Evolutionary conservation across 2,888 invertebrate genomes (phyloP).

Genomic region (Ophion obscuratus): DNA sequence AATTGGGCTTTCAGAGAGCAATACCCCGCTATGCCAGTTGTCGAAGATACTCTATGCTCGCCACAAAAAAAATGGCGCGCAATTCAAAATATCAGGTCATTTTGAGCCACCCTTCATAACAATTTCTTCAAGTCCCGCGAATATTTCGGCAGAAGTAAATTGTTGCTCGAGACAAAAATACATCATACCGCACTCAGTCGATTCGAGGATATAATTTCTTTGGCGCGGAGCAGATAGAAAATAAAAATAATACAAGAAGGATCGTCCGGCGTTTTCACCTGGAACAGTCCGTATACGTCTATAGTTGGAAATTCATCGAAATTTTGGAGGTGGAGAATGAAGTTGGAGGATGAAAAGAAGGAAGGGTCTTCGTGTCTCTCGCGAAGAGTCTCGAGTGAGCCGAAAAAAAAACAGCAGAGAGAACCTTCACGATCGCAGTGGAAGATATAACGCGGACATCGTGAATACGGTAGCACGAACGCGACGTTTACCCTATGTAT

Average conservation of each 20-base stretch:
- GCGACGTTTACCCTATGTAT: slow-evolving; percentile 43
- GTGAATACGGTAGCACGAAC: slow-evolving; percentile 79
- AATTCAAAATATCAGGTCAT: too few relatives aligned
- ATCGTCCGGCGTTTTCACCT: not conserved
- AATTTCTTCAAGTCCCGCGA: too few relatives aligned
- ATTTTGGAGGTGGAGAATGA: slow-evolving; percentile 52
- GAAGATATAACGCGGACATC: slow-evolving; percentile 70
- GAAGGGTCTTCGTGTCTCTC: slow-evolving; percentile 39
- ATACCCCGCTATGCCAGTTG: too few relatives aligned
- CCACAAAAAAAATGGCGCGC: too few relatives aligned
- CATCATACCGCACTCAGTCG: not conserved
- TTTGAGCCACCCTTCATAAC: too few relatives aligned
- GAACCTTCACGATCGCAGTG: slow-evolving; percentile 62
- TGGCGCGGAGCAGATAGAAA: not conserved
- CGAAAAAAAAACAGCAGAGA: slow-evolving; percentile 59
- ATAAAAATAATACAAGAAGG: not conserved
- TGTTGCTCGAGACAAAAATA: too few relatives aligned
- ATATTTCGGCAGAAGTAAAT: too few relatives aligned
- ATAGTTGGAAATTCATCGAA: slow-evolving; percentile 39
- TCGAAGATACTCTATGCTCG: too few relatives aligned
- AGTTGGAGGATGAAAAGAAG: slow-evolving; percentile 50
- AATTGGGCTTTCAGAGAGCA: too few relatives aligned
- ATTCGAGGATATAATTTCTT: not conserved
- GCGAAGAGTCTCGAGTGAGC: slow-evolving; percentile 66
- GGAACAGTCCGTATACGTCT: slow-evolving; percentile 1